Percentiles rank a stretch among this genome's conserved stretches.
phyloP scores from a whole-genome alignment of 2,113 vertebrate genomes.

The Toxotes jaculatrix region DNA sequence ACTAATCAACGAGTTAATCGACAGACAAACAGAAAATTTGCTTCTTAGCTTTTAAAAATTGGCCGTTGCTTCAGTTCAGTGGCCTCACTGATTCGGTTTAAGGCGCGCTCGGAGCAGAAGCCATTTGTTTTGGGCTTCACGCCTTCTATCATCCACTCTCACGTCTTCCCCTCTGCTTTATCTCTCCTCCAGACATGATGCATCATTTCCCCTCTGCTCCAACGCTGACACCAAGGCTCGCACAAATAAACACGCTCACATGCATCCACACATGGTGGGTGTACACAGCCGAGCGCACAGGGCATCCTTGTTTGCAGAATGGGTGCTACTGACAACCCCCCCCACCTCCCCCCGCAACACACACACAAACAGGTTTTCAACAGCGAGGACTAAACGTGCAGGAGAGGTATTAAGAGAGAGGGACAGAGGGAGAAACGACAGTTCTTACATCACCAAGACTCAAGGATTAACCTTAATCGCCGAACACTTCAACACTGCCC shows the following conservation, averaged over 20 bases:
- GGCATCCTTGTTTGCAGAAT: constrained; percentile 59
- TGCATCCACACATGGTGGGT: constrained; percentile 19
- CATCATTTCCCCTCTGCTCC: constrained; percentile 69
- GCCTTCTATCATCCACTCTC: constrained; percentile 54
- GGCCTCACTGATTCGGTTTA: constrained; percentile 43
- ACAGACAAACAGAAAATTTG: neutral
- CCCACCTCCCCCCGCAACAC: neutral
- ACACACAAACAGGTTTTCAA: constrained; percentile 33
- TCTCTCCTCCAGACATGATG: constrained; percentile 69
- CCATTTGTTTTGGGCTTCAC: constrained; percentile 38
- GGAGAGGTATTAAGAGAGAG: constrained; percentile 33
- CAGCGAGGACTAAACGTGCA: constrained; percentile 32
- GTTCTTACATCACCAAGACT: constrained; percentile 69
- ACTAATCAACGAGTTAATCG: too few species aligned
- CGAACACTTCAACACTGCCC: constrained; percentile 73
- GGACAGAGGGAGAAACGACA: constrained; percentile 16
- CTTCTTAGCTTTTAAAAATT: neutral
- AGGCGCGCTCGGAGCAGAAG: neutral
- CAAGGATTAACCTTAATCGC: constrained; percentile 77
- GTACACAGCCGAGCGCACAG: constrained; percentile 34
- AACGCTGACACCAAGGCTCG: neutral
- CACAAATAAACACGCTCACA: constrained; percentile 18
- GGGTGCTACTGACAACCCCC: constrained; percentile 38
- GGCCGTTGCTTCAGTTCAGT: constrained; percentile 3
- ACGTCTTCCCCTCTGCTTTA: constrained; percentile 68